Evolutionary conservation across 1,140 invertebrate species (phyloP), one percentile per base, ranked within the genome.

Genomic region (Cephus cinctus): DNA sequence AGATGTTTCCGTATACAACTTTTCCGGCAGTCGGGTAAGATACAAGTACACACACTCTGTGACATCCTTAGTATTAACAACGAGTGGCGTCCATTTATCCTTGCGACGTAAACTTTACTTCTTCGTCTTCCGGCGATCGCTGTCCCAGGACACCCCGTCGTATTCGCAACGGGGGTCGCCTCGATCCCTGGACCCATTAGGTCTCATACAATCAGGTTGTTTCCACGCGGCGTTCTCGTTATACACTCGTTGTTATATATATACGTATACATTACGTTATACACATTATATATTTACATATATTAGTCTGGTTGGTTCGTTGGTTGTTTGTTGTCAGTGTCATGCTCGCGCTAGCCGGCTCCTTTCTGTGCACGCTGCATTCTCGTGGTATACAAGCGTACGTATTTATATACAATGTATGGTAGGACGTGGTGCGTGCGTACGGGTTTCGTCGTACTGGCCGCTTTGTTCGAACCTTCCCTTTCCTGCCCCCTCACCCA

Each of bases 21-120:
- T 76, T 76, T 42, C 72, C 74, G 54, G 60, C 74, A 49, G 73
- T 76, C 42, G 71, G 74, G 74, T 77, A 77, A 77, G 74, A n/a
- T n/a, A n/a, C n/a, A 18, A 12, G 8, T 8, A 15, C 14, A 30
- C 12, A 30, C 12, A 8, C 8, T 9, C 12, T 9, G 9, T 12
- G 27, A 12, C 27, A 30, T 30, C 27, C 27, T 30, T 1, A 30
- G 9, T 12, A 12, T 9, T 9, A 8, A 12, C 12, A 9, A 30
- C 12, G 9, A 30, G 12, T 30, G 12, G 12, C 27, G 27, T 30
- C 12, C 1, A 30, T 9, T 30, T 30, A 1, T 9, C 4, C 9
- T 11, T 9, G 14, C 2, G 14, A 30, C 11, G 14, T 30, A 30
- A 30, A 9, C 12, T 9, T 9, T 2, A 30, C 3, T 11, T 12